Base-by-base conservation (phyloP, 1,140 invertebrate species). In the Magallana ariakensis region DNA sequence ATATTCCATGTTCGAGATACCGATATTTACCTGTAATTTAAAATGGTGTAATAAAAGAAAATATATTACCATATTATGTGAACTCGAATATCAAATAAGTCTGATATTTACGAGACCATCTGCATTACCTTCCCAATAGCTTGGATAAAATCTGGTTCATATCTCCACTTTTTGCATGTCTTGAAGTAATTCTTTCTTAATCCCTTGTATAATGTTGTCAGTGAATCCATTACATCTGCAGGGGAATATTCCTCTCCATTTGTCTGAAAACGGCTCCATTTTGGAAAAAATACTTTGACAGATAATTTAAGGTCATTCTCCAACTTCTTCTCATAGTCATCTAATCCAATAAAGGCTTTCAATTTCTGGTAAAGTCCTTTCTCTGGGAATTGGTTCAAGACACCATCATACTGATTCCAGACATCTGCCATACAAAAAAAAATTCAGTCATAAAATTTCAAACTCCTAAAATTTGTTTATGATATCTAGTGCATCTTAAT, bases 321-420 rank as follows among this genome's bases (percentile, higher is more conserved):
- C n/a, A 66, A 66, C n/a, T 66, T 66, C n/a, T 66, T 66, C 19
- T 66, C 62, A 66, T 66, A 66, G 10, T 19, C 62, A 66, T 26
- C 62, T 1, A 66, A 66, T 16, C 62, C 62, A 26, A 9, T 19
- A 66, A 66, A 16, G 0, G 4, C 6, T 66, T 66, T 66, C 2
- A 66, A 19, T 66, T 66, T 66, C n/a, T 66, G 62, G 16, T 19
- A 19, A 19, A 66, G 62, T 6, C 62, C 62, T 66, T 19, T 66
- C 8, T 66, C 62, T 66, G 62, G 62, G 8, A 66, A 0, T 22
- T 16, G 62, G n/a, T 66, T 66, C n/a, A 66, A 19, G 15, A 66
- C 62, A 66, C 62, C 62, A 19, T 66, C 62, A 66, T 19, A 66
- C 10, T 66, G 62, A 66, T 9, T 19, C 19, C 62, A 66, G 15